Conservation (phyloP, 2,888 invertebrate species). For the Drosophila ezoana region DNA sequence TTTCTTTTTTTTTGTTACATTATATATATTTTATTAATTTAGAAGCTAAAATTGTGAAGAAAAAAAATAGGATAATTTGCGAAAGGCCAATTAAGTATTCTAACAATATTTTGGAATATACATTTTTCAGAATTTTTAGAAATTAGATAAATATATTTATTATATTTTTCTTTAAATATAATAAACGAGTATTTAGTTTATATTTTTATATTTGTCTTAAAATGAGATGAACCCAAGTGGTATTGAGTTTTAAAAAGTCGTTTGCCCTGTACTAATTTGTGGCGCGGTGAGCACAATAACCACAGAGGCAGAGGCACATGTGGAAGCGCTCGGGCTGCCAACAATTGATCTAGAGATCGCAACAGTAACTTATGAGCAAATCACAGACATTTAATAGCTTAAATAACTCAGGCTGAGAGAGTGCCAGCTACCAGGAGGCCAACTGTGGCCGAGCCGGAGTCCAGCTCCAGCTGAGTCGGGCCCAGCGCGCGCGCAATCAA, state of each 20-base stretch:
- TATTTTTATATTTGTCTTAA: not conserved
- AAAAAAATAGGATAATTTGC: too few relatives aligned
- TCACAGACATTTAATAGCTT: slow-evolving; percentile 75
- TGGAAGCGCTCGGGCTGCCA: slow-evolving; percentile 52
- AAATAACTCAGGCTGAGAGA: slow-evolving; percentile 65
- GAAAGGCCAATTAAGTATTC: not conserved
- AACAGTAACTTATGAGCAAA: slow-evolving; percentile 71
- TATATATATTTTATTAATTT: too few relatives aligned
- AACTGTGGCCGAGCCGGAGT: slow-evolving; percentile 8
- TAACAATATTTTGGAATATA: not conserved
- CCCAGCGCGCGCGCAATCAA: slow-evolving; percentile 67
- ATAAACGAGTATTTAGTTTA: not conserved
- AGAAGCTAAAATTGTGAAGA: too few relatives aligned
- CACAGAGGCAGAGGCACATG: slow-evolving; percentile 43
- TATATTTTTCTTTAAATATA: not conserved
- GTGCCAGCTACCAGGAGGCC: slow-evolving; percentile 30
- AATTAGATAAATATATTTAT: not conserved
- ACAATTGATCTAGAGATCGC: slow-evolving; percentile 62
- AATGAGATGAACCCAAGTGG: not conserved
- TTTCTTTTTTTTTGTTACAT: too few relatives aligned
- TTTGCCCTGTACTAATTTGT: slow-evolving; percentile 27
- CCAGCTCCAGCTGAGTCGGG: slow-evolving; percentile 23
- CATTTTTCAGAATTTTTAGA: too few relatives aligned
- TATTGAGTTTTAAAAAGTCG: slow-evolving; percentile 6
- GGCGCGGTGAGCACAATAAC: slow-evolving; percentile 29